A percentile compares a stretch with the other conserved stretches of the same genome.
Conservation (phyloP, 2,888 invertebrate species). For the Lutraria lutraria region DNA sequence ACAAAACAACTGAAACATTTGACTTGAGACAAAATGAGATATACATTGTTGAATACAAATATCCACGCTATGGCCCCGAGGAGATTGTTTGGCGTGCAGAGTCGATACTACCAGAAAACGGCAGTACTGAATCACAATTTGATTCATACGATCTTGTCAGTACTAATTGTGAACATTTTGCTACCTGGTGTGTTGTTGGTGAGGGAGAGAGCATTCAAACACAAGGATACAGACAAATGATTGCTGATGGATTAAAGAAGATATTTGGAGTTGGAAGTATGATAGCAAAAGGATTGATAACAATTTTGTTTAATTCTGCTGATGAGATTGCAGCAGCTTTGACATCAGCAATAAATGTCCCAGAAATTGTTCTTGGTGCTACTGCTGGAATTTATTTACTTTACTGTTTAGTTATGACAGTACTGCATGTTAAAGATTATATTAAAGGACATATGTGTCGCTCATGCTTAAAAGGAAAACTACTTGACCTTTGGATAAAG, state of each 20-base stretch:
- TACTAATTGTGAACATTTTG: slow-evolving; percentile 45
- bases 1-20: neutral
- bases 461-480: slow-evolving; percentile 40
- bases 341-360: neutral
- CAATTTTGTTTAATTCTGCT: slow-evolving; percentile 23
- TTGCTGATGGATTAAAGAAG: neutral
- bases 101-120: slow-evolving; percentile 26
- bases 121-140: neutral
- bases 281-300: slow-evolving; percentile 21
- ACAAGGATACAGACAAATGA: neutral
- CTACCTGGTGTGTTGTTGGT: slow-evolving; percentile 50
- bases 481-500: slow-evolving; percentile 42
- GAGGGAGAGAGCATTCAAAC: slow-evolving; percentile 37
- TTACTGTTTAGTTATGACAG: slow-evolving; percentile 40
- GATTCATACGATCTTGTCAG: slow-evolving; percentile 21
- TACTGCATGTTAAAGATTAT: slow-evolving; percentile 26
- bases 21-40: slow-evolving; percentile 29
- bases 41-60: slow-evolving; percentile 26
- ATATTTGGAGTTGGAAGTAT: slow-evolving; percentile 38
- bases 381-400: slow-evolving; percentile 15
- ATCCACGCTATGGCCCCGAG: slow-evolving; percentile 17
- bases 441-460: slow-evolving; percentile 29
- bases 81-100: slow-evolving; percentile 35
- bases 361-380: slow-evolving; percentile 32
- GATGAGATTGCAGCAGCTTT: slow-evolving; percentile 39